Evolutionary conservation across 1,140 invertebrate species (phyloP).

Genomic region (Euschistus heros): DNA sequence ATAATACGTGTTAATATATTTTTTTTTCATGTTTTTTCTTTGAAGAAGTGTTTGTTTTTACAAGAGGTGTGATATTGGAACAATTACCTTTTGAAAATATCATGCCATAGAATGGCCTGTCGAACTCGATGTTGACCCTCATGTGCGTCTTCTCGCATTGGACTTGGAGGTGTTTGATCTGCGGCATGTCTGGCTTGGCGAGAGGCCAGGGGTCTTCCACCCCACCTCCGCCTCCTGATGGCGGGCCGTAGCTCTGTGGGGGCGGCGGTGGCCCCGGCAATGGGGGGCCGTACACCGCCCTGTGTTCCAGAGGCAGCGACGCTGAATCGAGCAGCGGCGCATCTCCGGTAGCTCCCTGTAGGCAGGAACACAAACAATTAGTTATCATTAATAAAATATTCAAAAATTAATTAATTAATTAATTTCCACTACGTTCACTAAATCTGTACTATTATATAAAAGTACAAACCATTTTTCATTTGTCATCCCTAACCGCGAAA

Average conservation of each 20-base stretch:
- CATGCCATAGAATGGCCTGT: conserved; percentile 89
- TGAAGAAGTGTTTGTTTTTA: neutral
- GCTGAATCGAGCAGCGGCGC: conserved; percentile 29
- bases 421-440: too few species aligned
- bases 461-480: too few species aligned
- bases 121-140: conserved; percentile 85
- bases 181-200: conserved; percentile 73
- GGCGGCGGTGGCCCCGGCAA: conserved; percentile 27
- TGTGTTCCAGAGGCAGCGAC: conserved; percentile 31
- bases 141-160: conserved; percentile 90
- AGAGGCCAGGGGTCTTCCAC: conserved; percentile 65
- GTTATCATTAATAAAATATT: neutral
- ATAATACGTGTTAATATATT: too few species aligned
- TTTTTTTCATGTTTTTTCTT: too few species aligned
- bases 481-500: too few species aligned
- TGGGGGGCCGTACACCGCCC: conserved; percentile 32
- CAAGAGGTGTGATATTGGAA: neutral
- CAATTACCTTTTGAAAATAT: conserved; percentile 73
- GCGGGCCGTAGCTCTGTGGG: conserved; percentile 37
- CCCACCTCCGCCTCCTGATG: conserved; percentile 29
- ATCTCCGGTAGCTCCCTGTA: conserved; percentile 30
- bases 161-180: conserved; percentile 81
- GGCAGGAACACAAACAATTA: neutral
- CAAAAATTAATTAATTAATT: too few species aligned
- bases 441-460: too few species aligned